Conservation (phyloP, 1,140 invertebrate species). For the Aphelenchoides fujianensis region DNA sequence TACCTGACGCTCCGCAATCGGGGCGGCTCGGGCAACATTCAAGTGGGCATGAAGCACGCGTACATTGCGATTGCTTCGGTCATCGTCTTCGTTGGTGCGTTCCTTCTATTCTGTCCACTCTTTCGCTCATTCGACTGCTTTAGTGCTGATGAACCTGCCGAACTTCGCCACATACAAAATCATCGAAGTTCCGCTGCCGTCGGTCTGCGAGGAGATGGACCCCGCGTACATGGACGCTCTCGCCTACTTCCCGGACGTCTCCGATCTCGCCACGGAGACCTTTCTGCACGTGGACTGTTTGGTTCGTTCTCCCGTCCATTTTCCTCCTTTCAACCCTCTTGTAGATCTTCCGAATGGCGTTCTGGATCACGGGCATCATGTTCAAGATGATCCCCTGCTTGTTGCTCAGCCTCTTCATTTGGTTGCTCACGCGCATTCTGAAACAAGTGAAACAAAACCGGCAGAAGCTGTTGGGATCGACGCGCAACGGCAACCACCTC, state of each 20-base stretch:
- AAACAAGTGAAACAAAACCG: constrained; percentile 53
- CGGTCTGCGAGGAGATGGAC: constrained; percentile 42
- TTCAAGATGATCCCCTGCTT: constrained; percentile 59
- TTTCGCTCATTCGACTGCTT: not conserved
- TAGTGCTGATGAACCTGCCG: constrained; percentile 53
- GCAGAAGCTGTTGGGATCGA: constrained; percentile 35
- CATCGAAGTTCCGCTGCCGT: constrained; percentile 45
- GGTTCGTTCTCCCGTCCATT: not conserved
- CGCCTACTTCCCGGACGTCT: constrained; percentile 59
- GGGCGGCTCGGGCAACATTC: constrained; percentile 49
- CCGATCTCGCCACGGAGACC: constrained; percentile 51
- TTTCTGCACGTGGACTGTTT: constrained; percentile 20
- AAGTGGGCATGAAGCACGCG: constrained; percentile 52
- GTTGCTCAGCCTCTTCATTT: constrained; percentile 53
- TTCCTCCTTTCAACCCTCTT: constrained; percentile 25
- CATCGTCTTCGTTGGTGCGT: constrained; percentile 38
- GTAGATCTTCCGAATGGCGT: constrained; percentile 57
- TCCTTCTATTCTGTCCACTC: too few species aligned
- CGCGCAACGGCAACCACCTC: constrained; percentile 29
- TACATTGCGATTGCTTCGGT: constrained; percentile 56
- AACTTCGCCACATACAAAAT: constrained; percentile 62
- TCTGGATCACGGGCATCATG: constrained; percentile 60
- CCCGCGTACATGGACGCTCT: constrained; percentile 12
- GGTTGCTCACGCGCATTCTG: constrained; percentile 53
- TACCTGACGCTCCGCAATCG: constrained; percentile 55